Evolutionary conservation across 2,888 invertebrate genomes (phyloP).

Genomic region (Ophioninae sp.): DNA sequence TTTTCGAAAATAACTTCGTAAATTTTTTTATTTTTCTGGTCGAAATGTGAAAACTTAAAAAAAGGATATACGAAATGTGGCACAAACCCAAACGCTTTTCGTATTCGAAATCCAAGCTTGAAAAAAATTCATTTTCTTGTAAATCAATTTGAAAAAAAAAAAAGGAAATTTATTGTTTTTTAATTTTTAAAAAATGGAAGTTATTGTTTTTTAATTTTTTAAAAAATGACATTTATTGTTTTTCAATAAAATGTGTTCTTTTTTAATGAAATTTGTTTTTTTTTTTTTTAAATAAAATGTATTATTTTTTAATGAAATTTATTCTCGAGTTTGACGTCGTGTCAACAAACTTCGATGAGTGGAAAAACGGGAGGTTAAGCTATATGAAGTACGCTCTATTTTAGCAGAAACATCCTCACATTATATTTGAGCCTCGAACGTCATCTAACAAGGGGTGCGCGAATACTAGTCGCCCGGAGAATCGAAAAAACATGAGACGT

Average conservation of each 20-base stretch:
- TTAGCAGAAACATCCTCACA: conserved; percentile 98
- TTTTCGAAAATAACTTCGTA: too few relatives aligned
- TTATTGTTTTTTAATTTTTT: too few relatives aligned
- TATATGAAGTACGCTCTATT: conserved; percentile 83
- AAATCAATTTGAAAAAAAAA: too few relatives aligned
- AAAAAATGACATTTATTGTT: too few relatives aligned
- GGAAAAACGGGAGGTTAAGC: conserved; percentile 62
- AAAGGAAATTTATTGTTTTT: too few relatives aligned
- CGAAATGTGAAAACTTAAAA: not conserved
- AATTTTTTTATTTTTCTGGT: too few relatives aligned
- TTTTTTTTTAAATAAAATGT: too few relatives aligned
- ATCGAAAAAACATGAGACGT: conserved; percentile 86
- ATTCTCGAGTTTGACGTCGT: not conserved
- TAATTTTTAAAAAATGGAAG: too few relatives aligned
- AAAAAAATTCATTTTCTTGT: too few relatives aligned
- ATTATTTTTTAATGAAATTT: not conserved
- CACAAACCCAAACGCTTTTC: not conserved
- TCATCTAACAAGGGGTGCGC: conserved; percentile 96
- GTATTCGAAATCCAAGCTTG: not conserved
- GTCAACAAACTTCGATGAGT: too few relatives aligned
- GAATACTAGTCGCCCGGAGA: conserved; percentile 89
- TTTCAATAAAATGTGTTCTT: too few relatives aligned
- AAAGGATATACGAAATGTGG: not conserved
- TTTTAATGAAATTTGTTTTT: too few relatives aligned
- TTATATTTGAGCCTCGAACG: conserved; percentile 96